Evolutionary conservation across 2,113 vertebrate species (phyloP).

Genomic region (Mandrillus leucophaeus): DNA sequence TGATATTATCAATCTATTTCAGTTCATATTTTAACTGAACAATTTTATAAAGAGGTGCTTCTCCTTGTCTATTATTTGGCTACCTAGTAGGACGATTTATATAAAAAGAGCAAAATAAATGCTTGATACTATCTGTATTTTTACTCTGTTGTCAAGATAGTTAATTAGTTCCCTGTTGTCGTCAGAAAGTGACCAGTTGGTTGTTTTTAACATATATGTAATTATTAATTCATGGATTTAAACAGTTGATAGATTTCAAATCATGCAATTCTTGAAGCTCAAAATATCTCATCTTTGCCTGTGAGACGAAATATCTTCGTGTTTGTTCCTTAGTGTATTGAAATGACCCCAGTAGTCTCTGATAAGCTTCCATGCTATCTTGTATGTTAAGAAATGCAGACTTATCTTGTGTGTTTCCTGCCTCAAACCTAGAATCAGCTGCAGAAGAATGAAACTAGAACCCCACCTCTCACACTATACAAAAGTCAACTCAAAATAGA

Average conservation of each 20-base stretch:
- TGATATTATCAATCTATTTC: not conserved
- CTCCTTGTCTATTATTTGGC: not conserved
- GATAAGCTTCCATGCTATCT: not conserved
- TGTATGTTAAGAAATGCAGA: not conserved
- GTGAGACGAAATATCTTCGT: not conserved
- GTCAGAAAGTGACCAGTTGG: not conserved
- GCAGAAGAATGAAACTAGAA: not conserved
- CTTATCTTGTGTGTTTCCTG: not conserved
- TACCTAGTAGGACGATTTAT: not conserved
- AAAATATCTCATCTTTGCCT: not conserved
- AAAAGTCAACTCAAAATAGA: not conserved
- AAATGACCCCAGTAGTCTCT: not conserved
- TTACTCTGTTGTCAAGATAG: not conserved
- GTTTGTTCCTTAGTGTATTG: not conserved
- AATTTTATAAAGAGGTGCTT: not conserved
- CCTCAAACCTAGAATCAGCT: not conserved
- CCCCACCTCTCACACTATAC: not conserved
- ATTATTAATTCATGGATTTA: not conserved
- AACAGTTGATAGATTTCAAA: not conserved
- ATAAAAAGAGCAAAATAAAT: not conserved
- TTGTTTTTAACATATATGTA: not conserved
- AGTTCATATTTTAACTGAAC: not conserved
- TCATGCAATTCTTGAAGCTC: not conserved
- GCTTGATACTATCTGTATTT: not conserved
- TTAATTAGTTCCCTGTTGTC: not conserved